Conservation (phyloP, 1,140 invertebrate species). For the Trypoxylus dichotomus region DNA sequence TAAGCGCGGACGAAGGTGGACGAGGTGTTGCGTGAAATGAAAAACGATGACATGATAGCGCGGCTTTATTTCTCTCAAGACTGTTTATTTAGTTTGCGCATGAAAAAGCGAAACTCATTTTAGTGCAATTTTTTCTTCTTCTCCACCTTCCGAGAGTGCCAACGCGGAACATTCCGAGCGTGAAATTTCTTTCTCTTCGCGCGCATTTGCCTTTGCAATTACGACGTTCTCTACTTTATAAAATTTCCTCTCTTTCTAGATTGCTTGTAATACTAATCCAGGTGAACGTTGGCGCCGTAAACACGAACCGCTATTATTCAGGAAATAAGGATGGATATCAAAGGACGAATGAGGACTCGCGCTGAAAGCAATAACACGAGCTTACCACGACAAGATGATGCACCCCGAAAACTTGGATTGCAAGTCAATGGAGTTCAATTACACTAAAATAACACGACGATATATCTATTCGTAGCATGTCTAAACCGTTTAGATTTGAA, state of each 20-base stretch:
- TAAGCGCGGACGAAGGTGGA: not conserved
- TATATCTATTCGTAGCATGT: too few relatives aligned
- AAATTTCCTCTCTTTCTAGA: not conserved
- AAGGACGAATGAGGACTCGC: not conserved
- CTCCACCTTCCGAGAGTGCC: not conserved
- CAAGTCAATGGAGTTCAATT: too few relatives aligned
- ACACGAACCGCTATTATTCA: not conserved
- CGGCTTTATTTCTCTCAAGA: slow-evolving; percentile 19
- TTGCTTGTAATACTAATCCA: not conserved
- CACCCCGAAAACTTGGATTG: too few relatives aligned
- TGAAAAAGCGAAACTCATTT: slow-evolving; percentile 20
- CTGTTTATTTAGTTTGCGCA: slow-evolving; percentile 23
- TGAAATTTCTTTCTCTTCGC: slow-evolving; percentile 17
- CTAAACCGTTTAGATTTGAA: too few relatives aligned
- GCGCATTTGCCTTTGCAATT: not conserved
- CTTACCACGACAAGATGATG: too few relatives aligned
- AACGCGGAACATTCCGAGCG: slow-evolving; percentile 10
- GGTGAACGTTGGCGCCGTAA: not conserved
- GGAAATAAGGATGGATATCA: too few relatives aligned
- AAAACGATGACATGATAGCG: slow-evolving; percentile 22
- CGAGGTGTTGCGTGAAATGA: slow-evolving; percentile 24
- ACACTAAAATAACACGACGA: too few relatives aligned
- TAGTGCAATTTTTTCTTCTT: slow-evolving; percentile 14
- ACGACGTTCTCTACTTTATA: not conserved
- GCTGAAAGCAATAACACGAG: not conserved